phyloP scores from a whole-genome alignment of 2,113 vertebrate species.

The Sinocyclocheilus grahami region DNA sequence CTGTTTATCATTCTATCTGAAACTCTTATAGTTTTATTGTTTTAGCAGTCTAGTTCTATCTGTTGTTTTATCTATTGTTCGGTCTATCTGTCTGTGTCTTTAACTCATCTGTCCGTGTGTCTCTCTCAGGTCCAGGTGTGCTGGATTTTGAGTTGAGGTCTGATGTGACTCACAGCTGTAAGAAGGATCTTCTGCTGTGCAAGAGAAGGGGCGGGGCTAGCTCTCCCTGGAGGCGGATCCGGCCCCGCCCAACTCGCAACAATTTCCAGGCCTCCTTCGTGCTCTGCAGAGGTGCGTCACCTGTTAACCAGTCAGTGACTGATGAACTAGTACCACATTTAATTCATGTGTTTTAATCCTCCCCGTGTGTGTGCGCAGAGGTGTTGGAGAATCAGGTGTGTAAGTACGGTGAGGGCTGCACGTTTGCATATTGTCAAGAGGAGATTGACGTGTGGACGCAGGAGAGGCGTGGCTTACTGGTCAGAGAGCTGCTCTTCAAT shows the following conservation, averaged over 20 bases:
- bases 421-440: constrained; percentile 94
- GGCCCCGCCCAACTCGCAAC: constrained; percentile 80
- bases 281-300: constrained; percentile 85
- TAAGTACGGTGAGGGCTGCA: constrained; percentile 91
- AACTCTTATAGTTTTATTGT: no score
- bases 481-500: constrained; percentile 87
- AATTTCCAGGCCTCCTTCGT: constrained; percentile 86
- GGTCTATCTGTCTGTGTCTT: no score
- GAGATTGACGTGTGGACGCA: constrained; percentile 96
- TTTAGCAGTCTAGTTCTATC: no score
- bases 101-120: not conserved
- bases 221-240: constrained; percentile 87
- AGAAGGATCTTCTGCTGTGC: constrained; percentile 84
- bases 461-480: constrained; percentile 88
- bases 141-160: constrained; percentile 85
- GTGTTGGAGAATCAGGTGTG: constrained; percentile 86
- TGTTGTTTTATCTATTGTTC: no score
- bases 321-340: not conserved
- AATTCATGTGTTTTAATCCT: not conserved
- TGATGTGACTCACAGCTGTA: constrained; percentile 86
- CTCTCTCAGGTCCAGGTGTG: constrained; percentile 78
- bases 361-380: constrained; percentile 71
- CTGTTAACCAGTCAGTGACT: not conserved
- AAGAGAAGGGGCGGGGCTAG: constrained; percentile 74
- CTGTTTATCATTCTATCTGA: no score